Evolutionary conservation across 2,797 vertebrate species (phyloP).

Genomic region (Chelonia mydas): DNA sequence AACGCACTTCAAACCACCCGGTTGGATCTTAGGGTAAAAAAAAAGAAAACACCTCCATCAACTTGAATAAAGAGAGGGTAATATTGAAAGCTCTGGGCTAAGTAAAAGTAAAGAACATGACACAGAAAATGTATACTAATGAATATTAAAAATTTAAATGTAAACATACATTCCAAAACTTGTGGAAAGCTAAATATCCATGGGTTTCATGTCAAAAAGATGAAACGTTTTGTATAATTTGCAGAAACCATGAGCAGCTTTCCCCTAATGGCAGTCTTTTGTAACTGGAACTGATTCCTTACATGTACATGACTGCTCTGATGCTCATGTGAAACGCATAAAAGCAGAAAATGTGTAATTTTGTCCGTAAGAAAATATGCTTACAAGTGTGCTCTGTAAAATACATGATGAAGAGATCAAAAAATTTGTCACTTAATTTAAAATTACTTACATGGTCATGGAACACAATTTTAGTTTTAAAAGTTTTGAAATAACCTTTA

Average conservation of each 20-base stretch:
- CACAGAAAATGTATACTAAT: background rate
- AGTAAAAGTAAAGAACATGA: background rate
- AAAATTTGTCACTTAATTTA: background rate
- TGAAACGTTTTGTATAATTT: background rate
- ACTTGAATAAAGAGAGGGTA: background rate
- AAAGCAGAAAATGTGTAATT: background rate
- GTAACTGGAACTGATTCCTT: background rate
- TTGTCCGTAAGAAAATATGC: background rate
- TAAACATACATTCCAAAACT: rapidly evolving
- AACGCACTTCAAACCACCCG: background rate
- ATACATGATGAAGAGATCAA: background rate
- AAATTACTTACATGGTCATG: background rate
- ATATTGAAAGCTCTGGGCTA: background rate
- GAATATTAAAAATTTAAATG: background rate
- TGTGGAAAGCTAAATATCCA: background rate
- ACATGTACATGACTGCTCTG: background rate
- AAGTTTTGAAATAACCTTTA: rapidly evolving
- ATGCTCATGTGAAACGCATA: background rate
- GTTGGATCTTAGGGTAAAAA: background rate
- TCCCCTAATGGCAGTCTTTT: background rate
- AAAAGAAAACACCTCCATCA: background rate
- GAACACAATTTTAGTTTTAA: rapidly evolving
- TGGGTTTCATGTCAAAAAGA: background rate
- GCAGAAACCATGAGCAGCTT: background rate
- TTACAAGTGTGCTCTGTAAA: rapidly evolving